Evolutionary conservation across 2,888 invertebrate species (phyloP), one percentile per base, ranked within the genome.

Genomic region (Microctonus hyperodae): DNA sequence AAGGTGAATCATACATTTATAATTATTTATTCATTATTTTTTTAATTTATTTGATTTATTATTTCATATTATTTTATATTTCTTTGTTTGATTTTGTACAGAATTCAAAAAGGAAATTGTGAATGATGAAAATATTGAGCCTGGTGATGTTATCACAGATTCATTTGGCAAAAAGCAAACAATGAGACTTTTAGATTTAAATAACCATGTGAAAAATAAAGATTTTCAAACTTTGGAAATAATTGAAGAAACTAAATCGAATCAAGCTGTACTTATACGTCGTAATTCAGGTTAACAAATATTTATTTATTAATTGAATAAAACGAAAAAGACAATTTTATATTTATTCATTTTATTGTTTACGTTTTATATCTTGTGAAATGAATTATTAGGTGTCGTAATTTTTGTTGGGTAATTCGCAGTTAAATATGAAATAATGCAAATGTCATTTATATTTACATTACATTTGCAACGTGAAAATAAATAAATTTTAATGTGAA

Each of bases 121-220:
- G 16, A 25, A 11, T 6, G 1, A 55, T 5, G 20, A 55, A 0
- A 40, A 55, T 13, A 28, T 28, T 13, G 37, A 37, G 28, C 37
- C 58, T 50, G 59, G 59, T 16, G 25, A 16, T 6, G 22, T 65
- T 51, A 48, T 65, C 55, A 51, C 65, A 37, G 51, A 65, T 37
- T 51, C 20, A 13, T 51, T 37, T 31, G 58, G 64, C 9, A 68
- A 70, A 60, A 81, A 70, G 65, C 65, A 75, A 35, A 74, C 68
- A 58, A 33, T 53, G 4, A 77, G 77, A 10, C 61, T 72, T 59
- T 75, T 79, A 1, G 75, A 70, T 16, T 77, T 83, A 6, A 80
- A 84, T 70, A 75, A 83, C 53, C 85, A 85, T 61, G 70, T 82
- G 28, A 85, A 86, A 69, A 78, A 58, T 33, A 25, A 16, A 11